Evolutionary conservation across 2,113 vertebrate species (phyloP), one percentile per base, ranked within the genome.

Genomic region (Notechis scutatus): DNA sequence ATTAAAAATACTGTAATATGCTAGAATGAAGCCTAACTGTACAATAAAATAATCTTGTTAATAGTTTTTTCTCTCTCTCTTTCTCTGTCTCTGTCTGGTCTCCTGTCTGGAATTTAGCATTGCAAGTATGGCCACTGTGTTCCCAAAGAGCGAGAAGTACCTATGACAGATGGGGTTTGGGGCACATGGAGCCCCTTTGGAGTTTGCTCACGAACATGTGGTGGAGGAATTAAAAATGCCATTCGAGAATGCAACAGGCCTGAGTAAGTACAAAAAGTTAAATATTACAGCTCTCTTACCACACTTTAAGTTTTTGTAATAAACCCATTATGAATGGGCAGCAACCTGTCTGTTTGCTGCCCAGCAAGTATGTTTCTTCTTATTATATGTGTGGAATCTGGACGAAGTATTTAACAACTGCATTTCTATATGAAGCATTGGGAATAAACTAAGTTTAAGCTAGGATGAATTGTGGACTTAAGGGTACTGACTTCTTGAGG

Each of bases 101-200:
- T 91, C 93, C 88, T 95, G 94, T 96, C 91, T 95, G 50, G 0
- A 74, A 15, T 9, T 52, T 97, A 99, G 99, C 98, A 99, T 97
- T 99, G 99, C 97, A 99, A 98, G 93, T 99, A 98, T 85, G 99
- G 99, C 94, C 96, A 98, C 95, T 99, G 99, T 24, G 98, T 99
- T 95, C 97, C 97, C 96, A 99, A 98, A 96, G 99, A 99, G 95
- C 97, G 97, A 0, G 98, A 99, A 89, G 94, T 95, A 0, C 95
- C 97, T 0, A 96, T 98, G 85, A 97, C 97, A 24, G 99, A 99
- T 0, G 99, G 99, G 87, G 98, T 98, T 0, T 99, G 99, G 99
- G 99, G 99, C 26, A 97, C 98, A 0, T 99, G 99, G 99, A 99
- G 98, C 96, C 99, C 98, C 34, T 99, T 99, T 1, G 99, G 99